Evolutionary conservation across 2,113 vertebrate species (phyloP), one percentile per base, ranked within the genome.

Genomic region (Dryoscopus gambensis): DNA sequence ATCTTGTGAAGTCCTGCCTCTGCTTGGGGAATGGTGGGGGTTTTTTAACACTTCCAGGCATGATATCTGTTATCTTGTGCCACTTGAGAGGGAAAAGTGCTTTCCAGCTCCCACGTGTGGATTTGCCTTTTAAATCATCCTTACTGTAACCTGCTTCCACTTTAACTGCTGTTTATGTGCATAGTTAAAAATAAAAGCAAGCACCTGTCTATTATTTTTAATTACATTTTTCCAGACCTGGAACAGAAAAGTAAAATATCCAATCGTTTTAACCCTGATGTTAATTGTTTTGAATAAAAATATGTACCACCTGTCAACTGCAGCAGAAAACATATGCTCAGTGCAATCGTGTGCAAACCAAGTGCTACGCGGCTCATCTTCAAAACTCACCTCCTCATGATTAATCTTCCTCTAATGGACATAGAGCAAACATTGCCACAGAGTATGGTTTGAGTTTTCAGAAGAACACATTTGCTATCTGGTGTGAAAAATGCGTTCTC

Each of bases 281-380:
- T 92, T 95, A 95, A 92, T 95, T 88, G 79, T 94, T 97, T 60
- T 50, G 70, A 56, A 28, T 71, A 35, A 89, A 74, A 90, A 78
- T 1, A 19, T 23, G 40, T 40, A 37, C 76, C 91, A 89, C 94
- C 94, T 96, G 89, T 65, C 91, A 93, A 15, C 30, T 22, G 52
- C 7, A 80, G 94, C 77, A 92, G 77, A 16, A 85, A 94, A 71
- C 70, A 92, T 85, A 76, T 94, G 85, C 52, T 95, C 24, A n/a
- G 30, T 55, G 82, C 65, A 86, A 46, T 33, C 44, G 73, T 8
- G 28, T 8, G 69, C 37, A 73, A 78, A 59, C 21, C 31, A 13
- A 44, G 86, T 11, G 77, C 64, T 71, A 2, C 6, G 0, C 35
- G 28, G 55, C 64, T 89, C 50, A 1, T 75, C 87, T 80, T 93